These are phyloP conservation scores for Oceanodroma leucorhoa DNA, from an alignment of 2,797 vertebrate species.

Conservation along the genomic window DNA sequence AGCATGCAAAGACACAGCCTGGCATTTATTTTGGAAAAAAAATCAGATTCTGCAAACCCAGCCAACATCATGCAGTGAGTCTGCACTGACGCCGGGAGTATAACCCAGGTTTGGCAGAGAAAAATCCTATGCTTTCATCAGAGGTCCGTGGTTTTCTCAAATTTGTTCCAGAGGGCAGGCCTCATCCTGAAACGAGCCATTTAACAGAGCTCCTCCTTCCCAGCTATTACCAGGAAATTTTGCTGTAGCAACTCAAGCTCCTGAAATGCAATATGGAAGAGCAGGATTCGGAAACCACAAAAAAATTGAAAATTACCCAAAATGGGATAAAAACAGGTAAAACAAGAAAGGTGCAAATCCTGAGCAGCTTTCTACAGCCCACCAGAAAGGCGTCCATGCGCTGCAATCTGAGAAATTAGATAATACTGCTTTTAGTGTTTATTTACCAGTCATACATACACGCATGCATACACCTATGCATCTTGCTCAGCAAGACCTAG, in stretches of 20 bases:
- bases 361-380: background rate
- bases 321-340: background rate
- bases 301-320: background rate
- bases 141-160: background rate
- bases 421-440: background rate
- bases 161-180: background rate
- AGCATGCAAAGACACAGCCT: background rate
- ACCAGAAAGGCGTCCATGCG: background rate
- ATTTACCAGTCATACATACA: background rate
- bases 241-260: background rate
- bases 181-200: background rate
- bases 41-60: background rate
- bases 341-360: background rate
- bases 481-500: background rate
- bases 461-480: background rate
- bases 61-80: background rate
- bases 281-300: background rate
- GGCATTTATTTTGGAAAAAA: background rate
- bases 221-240: background rate
- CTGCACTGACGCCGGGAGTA: background rate
- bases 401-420: background rate
- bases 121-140: background rate
- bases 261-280: background rate
- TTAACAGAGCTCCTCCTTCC: background rate
- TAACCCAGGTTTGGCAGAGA: background rate